Evolutionary conservation across 2,888 invertebrate species (phyloP).

Genomic region (Lasioglossum calceatum): DNA sequence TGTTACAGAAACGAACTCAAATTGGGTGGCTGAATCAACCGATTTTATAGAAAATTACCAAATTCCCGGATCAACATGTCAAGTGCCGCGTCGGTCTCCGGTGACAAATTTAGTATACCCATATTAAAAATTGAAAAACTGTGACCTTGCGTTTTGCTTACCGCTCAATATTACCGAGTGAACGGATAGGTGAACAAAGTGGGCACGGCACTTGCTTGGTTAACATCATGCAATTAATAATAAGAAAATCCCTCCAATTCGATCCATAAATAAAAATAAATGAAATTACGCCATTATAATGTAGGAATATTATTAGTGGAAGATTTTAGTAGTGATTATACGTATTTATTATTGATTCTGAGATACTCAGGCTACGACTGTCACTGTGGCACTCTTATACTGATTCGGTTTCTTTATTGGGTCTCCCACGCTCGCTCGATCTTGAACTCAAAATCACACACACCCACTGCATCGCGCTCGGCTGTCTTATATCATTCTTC

Average conservation of each 20-base stretch:
- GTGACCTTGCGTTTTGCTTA: neutral
- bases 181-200: neutral
- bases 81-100: neutral
- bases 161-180: neutral
- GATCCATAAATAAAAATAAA: neutral
- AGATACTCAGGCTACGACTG: too few relatives aligned
- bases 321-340: too few relatives aligned
- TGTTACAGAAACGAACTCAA: neutral
- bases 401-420: too few relatives aligned
- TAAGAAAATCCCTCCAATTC: constrained; percentile 1
- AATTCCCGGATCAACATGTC: neutral
- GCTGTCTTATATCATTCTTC: too few relatives aligned
- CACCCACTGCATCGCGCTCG: too few relatives aligned
- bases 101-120: neutral
- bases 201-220: neutral
- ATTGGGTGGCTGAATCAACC: neutral
- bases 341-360: too few relatives aligned
- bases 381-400: too few relatives aligned
- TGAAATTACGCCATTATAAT: too few relatives aligned
- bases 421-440: too few relatives aligned
- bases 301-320: too few relatives aligned
- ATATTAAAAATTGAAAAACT: neutral
- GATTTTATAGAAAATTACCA: neutral
- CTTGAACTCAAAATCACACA: too few relatives aligned
- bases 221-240: constrained; percentile 1